Evolutionary conservation across 2,797 vertebrate genomes (phyloP), one percentile per base, ranked within the genome.

Genomic region (Mormyrops attenuatus): DNA sequence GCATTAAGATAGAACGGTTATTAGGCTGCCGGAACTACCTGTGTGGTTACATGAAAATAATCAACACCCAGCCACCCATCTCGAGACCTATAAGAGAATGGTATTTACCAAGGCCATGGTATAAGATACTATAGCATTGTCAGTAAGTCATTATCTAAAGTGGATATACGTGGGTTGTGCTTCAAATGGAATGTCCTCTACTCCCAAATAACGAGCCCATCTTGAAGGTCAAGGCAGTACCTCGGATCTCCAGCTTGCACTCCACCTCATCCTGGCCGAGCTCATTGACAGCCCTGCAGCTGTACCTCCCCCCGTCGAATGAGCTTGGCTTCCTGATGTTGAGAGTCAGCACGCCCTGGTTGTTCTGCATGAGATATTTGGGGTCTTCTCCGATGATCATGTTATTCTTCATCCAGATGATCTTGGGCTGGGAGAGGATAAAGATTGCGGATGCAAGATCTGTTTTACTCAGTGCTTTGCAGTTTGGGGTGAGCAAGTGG

Each of bases 381-480:
- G 98, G 97, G 87, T 99, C 96, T 1, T 95, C 94, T 0, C 96
- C 95, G 22, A 99, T 95, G 91, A 99, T 96, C 96, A 98, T 95
- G 91, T 95, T 97, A 88, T 99, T 99, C 95, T 98, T 99, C 95
- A 97, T 97, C 98, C 99, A 99, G 91, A 96, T 93, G 91, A 99
- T 97, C 94, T 98, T 98, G 49, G 98, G 98, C 98, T 99, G 60
- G 3, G 90, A 53, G 89, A 44, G 17, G 34, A 82, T 0, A 3
- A 20, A 41, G 30, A 34, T 60, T 44, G 52, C n/a, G 41, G 22
- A 50, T 7, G 53, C 2, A 41, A 53, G 50, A 69, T 60, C 38
- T 47, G 55, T 22, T 34, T 57, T 26, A 41, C 5, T 22, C 55
- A 63, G 38, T 30, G 17, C 20, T 41, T 38, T 38, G n/a, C 1